Base-by-base conservation (phyloP, 2,797 vertebrate genomes). In the Falco berigora region DNA sequence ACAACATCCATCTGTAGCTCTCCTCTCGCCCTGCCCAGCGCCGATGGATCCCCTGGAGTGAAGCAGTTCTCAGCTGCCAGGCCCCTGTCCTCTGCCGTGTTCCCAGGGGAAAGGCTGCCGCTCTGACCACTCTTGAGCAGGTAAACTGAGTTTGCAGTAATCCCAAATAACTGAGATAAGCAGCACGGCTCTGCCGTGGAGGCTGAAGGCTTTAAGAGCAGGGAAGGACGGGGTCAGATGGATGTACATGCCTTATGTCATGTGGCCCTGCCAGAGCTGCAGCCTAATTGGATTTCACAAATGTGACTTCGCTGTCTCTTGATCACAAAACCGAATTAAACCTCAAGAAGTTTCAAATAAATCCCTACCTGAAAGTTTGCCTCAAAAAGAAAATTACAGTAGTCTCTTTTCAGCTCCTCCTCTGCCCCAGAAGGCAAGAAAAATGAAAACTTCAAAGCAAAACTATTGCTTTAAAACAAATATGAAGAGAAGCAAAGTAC, bases 241-340 rank as follows among this genome's bases (percentile, higher is more conserved):
- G 62, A 68, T 4, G 36, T 72, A 91, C 32, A 17, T 92, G 92
- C 85, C 59, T 86, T 28, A 1, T 34, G 81, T 30, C 89, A 46
- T 28, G 23, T 56, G 85, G 64, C 76, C 61, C 68, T 90, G 92
- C 92, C 85, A 27, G 78, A 56, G 73, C 75, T 58, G 72, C 9
- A 77, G 81, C 69, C 38, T 96, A 94, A 92, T 81, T 94, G 91
- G 95, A 93, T 95, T 96, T 88, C 88, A 86, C 86, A 86, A 96
- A 86, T 87, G 90, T 53, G 55, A 69, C 88, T 92, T 78, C 73
- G 88, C 28, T 34, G 14, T 49, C 64, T 77, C 90, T 84, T 62
- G 86, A 94, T 84, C 92, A 68, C 78, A 87, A 92, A 96, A 68
- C 46, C 85, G 81, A 95, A 80, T 82, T 89, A 93, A 91, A 74